Evolutionary conservation across 2,113 vertebrate genomes (phyloP).

Genomic region (Sylvietta virens): DNA sequence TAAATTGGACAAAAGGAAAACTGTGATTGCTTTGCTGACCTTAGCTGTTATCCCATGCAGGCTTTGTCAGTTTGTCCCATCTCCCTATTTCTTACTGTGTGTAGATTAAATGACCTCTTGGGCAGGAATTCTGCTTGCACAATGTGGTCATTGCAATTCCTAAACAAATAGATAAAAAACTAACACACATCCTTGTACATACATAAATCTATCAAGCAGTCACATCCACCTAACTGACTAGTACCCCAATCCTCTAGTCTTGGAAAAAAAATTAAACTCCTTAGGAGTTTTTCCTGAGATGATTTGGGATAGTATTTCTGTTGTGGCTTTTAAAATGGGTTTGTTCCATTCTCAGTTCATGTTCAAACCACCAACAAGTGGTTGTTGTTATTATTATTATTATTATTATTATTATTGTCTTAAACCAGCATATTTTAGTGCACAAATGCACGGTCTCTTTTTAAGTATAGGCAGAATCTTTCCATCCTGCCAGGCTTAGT

Average conservation of each 20-base stretch:
- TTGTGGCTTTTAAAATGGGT: background rate
- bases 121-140: background rate
- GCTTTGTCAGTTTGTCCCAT: background rate
- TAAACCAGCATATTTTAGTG: background rate
- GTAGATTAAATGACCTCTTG: background rate
- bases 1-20: background rate
- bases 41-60: background rate
- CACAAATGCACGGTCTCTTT: background rate
- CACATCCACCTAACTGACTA: background rate
- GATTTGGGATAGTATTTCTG: background rate
- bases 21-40: background rate
- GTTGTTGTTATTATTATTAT: background rate
- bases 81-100: background rate
- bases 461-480: background rate
- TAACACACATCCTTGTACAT: background rate
- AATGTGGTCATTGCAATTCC: background rate
- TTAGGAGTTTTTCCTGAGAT: background rate
- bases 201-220: background rate
- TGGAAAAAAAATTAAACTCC: background rate
- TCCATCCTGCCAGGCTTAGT: slow-evolving; percentile 1
- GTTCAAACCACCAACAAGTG: background rate
- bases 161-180: background rate
- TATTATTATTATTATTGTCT: background rate
- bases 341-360: background rate
- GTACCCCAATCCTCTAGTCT: background rate